Evolutionary conservation across 2,888 invertebrate species (phyloP).

Genomic region (Epirrita christyi): DNA sequence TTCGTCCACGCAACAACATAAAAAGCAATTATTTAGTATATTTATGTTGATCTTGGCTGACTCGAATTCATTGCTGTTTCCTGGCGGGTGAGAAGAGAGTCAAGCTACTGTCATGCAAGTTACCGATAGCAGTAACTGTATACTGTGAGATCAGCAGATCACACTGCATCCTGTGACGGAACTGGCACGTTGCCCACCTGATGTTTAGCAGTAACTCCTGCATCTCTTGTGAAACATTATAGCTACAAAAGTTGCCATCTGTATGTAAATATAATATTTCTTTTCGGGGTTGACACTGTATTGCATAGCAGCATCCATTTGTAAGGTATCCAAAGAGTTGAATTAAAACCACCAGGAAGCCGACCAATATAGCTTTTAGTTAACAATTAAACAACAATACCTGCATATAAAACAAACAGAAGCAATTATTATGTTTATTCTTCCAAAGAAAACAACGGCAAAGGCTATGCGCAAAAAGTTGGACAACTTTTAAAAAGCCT

Average conservation of each 20-base stretch:
- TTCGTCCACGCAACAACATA: neutral
- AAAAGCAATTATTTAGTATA: no score
- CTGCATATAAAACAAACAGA: constrained; percentile 48
- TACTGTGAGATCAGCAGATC: neutral
- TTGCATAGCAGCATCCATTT: neutral
- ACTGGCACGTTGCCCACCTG: no score
- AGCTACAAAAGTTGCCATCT: neutral
- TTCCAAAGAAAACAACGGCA: constrained; percentile 37
- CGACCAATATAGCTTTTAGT: constrained; percentile 35
- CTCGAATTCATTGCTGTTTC: no score
- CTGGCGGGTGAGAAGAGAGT: no score
- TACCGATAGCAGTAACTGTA: neutral
- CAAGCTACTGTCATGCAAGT: no score
- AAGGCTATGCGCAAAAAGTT: constrained; percentile 26
- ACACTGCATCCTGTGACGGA: no score
- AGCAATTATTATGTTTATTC: constrained; percentile 41
- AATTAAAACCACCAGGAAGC: constrained; percentile 36
- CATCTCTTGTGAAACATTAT: no score
- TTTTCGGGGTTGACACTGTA: no score
- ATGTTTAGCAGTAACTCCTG: no score
- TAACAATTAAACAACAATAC: constrained; percentile 48
- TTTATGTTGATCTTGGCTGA: no score
- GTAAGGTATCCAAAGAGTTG: constrained; percentile 13
- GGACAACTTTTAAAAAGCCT: constrained; percentile 28
- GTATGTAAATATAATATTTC: neutral